A percentile compares a stretch with the other conserved stretches of the same genome.
Evolutionary conservation across 2,797 vertebrate genomes (phyloP).

Genomic region (Scyliorhinus canicula): DNA sequence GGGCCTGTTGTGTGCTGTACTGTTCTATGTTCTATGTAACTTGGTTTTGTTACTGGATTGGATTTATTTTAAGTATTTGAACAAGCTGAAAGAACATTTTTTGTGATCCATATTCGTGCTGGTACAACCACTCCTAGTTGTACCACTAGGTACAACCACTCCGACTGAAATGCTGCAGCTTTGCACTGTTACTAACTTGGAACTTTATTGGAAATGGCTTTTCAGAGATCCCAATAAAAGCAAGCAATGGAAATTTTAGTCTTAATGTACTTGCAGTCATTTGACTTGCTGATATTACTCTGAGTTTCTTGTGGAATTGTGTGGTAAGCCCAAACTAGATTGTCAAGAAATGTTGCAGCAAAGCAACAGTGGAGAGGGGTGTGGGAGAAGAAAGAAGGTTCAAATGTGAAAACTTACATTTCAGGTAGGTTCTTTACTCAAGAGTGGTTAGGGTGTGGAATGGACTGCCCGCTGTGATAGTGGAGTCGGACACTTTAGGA

Average conservation of each 20-base stretch:
- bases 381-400: no score
- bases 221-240: background rate
- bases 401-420: no score
- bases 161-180: conserved; percentile 16
- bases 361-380: no score
- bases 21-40: no score
- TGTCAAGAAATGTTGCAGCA: background rate
- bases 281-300: background rate
- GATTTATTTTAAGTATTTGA: background rate
- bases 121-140: background rate
- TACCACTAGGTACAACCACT: background rate
- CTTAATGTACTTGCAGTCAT: background rate
- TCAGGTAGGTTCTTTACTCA: no score
- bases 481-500: no score
- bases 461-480: no score
- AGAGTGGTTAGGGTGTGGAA: no score
- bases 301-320: background rate
- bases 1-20: no score
- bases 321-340: background rate
- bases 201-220: background rate
- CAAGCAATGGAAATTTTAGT: background rate
- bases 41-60: background rate
- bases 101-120: background rate
- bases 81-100: background rate
- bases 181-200: background rate